Conservation (phyloP, 2,113 vertebrate genomes). For the Urocitellus parryii region DNA sequence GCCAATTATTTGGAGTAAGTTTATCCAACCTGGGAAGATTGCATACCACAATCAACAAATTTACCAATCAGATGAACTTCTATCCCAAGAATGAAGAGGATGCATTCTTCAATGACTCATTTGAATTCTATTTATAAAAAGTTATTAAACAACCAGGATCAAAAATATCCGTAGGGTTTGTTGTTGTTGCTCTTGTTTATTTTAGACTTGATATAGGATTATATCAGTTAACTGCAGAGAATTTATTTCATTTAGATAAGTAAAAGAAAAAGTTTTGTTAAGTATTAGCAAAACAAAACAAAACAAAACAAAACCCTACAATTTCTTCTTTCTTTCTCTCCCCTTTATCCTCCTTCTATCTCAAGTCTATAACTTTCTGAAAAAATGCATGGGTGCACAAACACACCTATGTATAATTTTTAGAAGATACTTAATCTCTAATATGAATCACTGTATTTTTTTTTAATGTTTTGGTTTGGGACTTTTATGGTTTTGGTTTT, state of each 20-base stretch:
- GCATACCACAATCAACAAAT: background rate
- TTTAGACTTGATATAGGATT: background rate
- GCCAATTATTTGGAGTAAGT: background rate
- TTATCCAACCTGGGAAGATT: conserved; percentile 28
- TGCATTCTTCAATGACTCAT: background rate
- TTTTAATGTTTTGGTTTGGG: background rate
- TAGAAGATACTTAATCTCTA: background rate
- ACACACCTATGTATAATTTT: background rate
- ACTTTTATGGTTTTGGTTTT: background rate
- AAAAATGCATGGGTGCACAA: background rate
- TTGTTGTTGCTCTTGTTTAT: background rate
- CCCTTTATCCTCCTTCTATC: accelerated
- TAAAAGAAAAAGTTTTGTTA: background rate
- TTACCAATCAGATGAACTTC: background rate
- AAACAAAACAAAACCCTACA: background rate
- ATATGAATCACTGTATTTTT: background rate
- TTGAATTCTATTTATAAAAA: conserved; percentile 37
- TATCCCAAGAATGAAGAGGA: background rate
- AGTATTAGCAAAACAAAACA: background rate
- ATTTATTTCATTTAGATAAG: background rate
- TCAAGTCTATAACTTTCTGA: background rate
- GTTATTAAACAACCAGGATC: background rate
- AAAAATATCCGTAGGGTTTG: background rate
- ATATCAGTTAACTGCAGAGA: background rate
- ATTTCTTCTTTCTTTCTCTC: background rate